Evolutionary conservation across 2,113 vertebrate genomes (phyloP).

Genomic region (Psittacus erithacus): DNA sequence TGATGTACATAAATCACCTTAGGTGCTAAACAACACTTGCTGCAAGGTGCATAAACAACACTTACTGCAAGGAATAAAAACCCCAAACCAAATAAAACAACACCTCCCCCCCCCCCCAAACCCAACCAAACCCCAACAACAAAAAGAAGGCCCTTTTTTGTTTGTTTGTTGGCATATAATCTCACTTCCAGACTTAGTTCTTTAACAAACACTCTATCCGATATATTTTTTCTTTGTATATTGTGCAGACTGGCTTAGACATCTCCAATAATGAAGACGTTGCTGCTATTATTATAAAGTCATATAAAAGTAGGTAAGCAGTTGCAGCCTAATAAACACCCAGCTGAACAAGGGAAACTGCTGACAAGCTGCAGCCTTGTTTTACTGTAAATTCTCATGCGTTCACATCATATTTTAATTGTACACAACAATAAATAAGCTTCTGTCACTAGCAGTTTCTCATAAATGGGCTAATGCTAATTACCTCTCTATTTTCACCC

Average conservation of each 20-base stretch:
- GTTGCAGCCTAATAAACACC: slow-evolving; percentile 54
- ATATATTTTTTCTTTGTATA: background rate
- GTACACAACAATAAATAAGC: slow-evolving; percentile 23
- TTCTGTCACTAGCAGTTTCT: slow-evolving; percentile 43
- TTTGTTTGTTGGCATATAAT: background rate
- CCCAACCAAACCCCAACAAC: background rate
- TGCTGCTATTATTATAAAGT: slow-evolving; percentile 49
- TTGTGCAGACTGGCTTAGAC: slow-evolving; percentile 32
- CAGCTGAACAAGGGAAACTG: slow-evolving; percentile 40
- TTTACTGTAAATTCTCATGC: slow-evolving; percentile 59
- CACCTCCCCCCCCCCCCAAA: background rate
- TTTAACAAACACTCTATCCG: background rate
- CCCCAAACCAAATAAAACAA: background rate
- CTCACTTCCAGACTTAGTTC: background rate
- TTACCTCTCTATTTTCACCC: slow-evolving; percentile 44
- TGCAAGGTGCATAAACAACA: background rate
- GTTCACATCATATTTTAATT: slow-evolving; percentile 27
- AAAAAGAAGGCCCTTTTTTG: background rate
- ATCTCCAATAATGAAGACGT: slow-evolving; percentile 12
- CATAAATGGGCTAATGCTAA: slow-evolving; percentile 52
- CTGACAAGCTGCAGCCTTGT: slow-evolving; percentile 37
- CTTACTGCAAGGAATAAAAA: background rate
- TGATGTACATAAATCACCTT: background rate
- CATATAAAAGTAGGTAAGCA: slow-evolving; percentile 53
- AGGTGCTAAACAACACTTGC: background rate